Evolutionary conservation across 64 coral and sea anemone genomes (phyloP), one percentile per base, ranked within the genome.

Genomic region (Dendronephthya gigantea): DNA sequence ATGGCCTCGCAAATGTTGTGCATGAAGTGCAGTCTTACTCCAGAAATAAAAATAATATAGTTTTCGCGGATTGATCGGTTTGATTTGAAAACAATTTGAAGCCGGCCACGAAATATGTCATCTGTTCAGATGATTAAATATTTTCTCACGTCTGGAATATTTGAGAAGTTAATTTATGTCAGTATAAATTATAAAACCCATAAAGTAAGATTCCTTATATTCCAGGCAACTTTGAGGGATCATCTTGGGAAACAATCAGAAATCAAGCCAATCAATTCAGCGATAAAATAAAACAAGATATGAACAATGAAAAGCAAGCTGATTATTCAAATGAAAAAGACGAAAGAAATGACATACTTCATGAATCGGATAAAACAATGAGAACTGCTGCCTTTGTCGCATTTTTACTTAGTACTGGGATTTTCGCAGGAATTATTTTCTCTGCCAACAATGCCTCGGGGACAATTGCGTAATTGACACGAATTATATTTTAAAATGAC

Each of bases 221-320:
- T 79, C 72, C 37, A 79, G 72, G 72, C 30, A 79, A 34, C 72
- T 79, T 79, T 79, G 72, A 79, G 72, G 72, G 72, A 34, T 36
- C 72, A 34, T 79, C 72, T 79, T 79, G 72, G 72, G 72, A 79
- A 29, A 79, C 30, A 36, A 34, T 79, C 27, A 34, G 72, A 34
- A 39, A 34, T 34, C 25, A 39, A 79, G 72, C 72, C 15, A 79
- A 79, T 79, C 19, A 79, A 36, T 79, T 79, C 72, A 35, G 72
- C 37, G 72, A 79, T 34, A 79, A 79, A 34, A 79, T 79, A 79
- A 79, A 79, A 79, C 72, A 79, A 34, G 72, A 79, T 33, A 79
- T 79, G 72, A 34, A 79, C 17, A 39, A 34, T 79, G 36, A 79
- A 33, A 79, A 0, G 29, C 32, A 19, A 79, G 22, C 0, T 79